phyloP scores from a whole-genome alignment of 2,888 invertebrate species.

The Drosophila picticornis region DNA sequence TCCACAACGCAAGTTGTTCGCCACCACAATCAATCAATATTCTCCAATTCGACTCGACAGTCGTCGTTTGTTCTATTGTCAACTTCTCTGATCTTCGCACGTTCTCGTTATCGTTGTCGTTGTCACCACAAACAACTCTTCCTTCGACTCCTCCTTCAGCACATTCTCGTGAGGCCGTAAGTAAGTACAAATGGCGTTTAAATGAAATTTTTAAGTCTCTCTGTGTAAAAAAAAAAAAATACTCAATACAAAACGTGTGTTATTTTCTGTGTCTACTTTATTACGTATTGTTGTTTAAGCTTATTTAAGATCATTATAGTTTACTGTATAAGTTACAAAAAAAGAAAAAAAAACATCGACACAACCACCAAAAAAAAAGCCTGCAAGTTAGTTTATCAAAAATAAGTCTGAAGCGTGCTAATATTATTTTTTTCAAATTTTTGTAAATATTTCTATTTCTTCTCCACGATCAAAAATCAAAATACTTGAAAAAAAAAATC shows the following conservation, averaged over 20 bases:
- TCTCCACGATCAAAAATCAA: slow-evolving; percentile 57
- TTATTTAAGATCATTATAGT: slow-evolving; percentile 49
- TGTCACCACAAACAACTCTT: slow-evolving; percentile 65
- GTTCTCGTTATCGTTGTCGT: slow-evolving; percentile 56
- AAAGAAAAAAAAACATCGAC: slow-evolving; percentile 1
- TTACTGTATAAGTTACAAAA: slow-evolving; percentile 29
- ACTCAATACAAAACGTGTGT: slow-evolving; percentile 45
- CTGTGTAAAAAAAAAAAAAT: slow-evolving; percentile 54
- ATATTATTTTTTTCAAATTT: slow-evolving; percentile 38
- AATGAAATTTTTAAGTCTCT: slow-evolving; percentile 83
- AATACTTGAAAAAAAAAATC: slow-evolving; percentile 49
- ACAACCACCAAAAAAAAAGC: slow-evolving; percentile 19
- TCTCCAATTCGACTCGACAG: slow-evolving; percentile 43
- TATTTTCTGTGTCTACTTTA: slow-evolving; percentile 55
- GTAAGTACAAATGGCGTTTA: slow-evolving; percentile 85
- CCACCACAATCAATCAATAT: slow-evolving; percentile 15
- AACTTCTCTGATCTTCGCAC: slow-evolving; percentile 61
- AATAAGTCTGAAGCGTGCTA: slow-evolving; percentile 18
- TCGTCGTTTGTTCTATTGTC: slow-evolving; percentile 47
- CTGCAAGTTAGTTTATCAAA: slow-evolving; percentile 28
- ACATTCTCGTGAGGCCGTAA: slow-evolving; percentile 79
- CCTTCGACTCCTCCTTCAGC: slow-evolving; percentile 72
- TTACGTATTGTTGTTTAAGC: slow-evolving; percentile 28
- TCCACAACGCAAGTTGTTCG: slow-evolving; percentile 59
- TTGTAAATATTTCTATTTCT: slow-evolving; percentile 65